Evolutionary conservation across 2,888 invertebrate genomes (phyloP), one percentile per base, ranked within the genome.

Genomic region (Cactoblastis cactorum): DNA sequence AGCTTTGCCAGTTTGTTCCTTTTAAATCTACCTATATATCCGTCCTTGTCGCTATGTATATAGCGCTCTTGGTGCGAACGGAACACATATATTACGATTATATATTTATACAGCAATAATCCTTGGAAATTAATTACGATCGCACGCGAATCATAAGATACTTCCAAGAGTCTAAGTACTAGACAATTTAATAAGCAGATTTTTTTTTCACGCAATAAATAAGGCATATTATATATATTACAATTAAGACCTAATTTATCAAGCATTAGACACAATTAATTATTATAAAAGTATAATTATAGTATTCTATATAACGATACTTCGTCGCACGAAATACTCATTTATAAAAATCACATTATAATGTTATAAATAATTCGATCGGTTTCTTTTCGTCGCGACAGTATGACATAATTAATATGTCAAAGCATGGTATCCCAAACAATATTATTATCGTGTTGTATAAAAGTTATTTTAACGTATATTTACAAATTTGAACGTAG

Each of bases 1-100:
- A 62, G 69, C 67, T 69, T 66, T 66, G 67, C 62, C 64, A 69
- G 61, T 62, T 50, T 39, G 51, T 47, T 48, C 49, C 56, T 43
- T 39, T 22, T 35, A 43, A 32, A 32, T 22, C 22, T 43, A n/a
- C n/a, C n/a, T n/a, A n/a, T n/a, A 33, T 50, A 45, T 50, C 28
- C 22, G 39, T 32, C 51, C 38, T 51, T 51, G 28, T 51, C 46
- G 37, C 48, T 37, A 19, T 48, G 24, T 24, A 24, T 24, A n/a
- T 43, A 15, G 1, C 3, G 17, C 11, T 43, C 43, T 14, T 15
- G 14, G 14, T 41, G 14, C 22, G 12, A 41, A 41, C 22, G 41
- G 9, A 41, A 41, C 2, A 24, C 8, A 24, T 12, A 41, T 24
- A 14, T 34, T n/a, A 34, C 3, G 6, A 35, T 1, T 14, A 14